Conservation (phyloP, 2,888 invertebrate genomes). For the Melitaea athalia region DNA sequence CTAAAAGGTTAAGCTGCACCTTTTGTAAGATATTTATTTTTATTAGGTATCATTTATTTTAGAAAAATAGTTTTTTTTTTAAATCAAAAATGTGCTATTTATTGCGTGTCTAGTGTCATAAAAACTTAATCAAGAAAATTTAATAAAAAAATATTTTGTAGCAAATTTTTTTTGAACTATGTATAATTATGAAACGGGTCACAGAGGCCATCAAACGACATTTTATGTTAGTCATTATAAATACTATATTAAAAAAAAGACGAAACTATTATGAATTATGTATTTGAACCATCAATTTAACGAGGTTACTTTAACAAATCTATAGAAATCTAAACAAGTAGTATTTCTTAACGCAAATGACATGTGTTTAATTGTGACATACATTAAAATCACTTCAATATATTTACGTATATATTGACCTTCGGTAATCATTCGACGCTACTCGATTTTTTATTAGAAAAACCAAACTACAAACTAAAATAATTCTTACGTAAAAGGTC, state of each 20-base stretch:
- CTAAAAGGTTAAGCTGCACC: too few species aligned
- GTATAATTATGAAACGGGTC: too few species aligned
- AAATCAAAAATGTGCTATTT: too few species aligned
- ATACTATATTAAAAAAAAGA: conserved; percentile 1
- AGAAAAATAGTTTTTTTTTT: too few species aligned
- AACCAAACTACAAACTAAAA: conserved; percentile 8
- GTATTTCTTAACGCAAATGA: conserved; percentile 32
- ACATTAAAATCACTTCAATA: conserved; percentile 33
- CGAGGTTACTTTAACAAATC: conserved; percentile 19
- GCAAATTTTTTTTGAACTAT: too few species aligned
- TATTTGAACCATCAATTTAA: conserved; percentile 18
- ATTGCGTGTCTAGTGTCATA: too few species aligned
- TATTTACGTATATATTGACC: conserved; percentile 37
- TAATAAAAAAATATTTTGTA: too few species aligned
- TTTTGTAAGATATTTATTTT: too few species aligned
- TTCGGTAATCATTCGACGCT: conserved; percentile 40
- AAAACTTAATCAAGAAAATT: too few species aligned
- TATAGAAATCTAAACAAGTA: conserved; percentile 27
- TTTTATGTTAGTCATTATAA: neutral
- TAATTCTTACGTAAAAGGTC: neutral
- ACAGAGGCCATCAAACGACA: too few species aligned
- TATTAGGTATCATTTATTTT: too few species aligned
- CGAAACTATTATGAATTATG: conserved; percentile 8
- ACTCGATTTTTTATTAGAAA: conserved; percentile 42
- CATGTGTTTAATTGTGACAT: conserved; percentile 36